phyloP scores from a whole-genome alignment of 2,888 invertebrate species.

The Didymodactylos carnosus region DNA sequence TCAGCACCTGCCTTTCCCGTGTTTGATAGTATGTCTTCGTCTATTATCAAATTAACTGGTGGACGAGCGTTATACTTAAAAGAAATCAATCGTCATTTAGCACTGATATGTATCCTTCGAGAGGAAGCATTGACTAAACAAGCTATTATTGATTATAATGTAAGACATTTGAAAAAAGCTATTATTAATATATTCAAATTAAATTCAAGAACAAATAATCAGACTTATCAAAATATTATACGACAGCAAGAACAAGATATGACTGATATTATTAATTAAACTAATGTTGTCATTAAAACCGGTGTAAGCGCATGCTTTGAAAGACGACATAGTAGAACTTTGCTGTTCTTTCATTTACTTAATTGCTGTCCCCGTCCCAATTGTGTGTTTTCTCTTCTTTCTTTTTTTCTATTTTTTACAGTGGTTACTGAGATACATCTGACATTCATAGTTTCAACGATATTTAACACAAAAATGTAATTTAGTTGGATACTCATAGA shows the following conservation, averaged over 20 bases:
- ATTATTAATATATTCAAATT: neutral
- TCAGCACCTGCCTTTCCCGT: neutral
- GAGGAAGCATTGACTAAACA: constrained; percentile 45
- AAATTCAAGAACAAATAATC: neutral
- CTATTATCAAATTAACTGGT: constrained; percentile 82
- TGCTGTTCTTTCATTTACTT: no score
- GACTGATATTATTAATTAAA: no score
- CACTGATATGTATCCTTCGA: constrained; percentile 82
- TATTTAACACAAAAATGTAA: no score
- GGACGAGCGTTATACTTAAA: constrained; percentile 84
- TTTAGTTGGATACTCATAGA: no score
- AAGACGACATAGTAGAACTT: no score
- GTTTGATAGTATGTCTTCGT: constrained; percentile 56
- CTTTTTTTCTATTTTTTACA: no score
- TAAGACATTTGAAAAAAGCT: constrained; percentile 2
- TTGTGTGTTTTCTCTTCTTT: neutral
- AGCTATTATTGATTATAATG: constrained; percentile 14
- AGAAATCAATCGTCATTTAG: constrained; percentile 78
- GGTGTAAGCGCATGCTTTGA: no score
- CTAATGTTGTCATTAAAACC: no score
- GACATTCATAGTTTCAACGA: no score
- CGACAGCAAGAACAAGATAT: no score
- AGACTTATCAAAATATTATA: neutral
- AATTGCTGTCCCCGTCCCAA: no score
- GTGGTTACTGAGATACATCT: no score